Conservation (phyloP, 2,797 vertebrate species). For the Parauchenoglanis ngamensis region DNA sequence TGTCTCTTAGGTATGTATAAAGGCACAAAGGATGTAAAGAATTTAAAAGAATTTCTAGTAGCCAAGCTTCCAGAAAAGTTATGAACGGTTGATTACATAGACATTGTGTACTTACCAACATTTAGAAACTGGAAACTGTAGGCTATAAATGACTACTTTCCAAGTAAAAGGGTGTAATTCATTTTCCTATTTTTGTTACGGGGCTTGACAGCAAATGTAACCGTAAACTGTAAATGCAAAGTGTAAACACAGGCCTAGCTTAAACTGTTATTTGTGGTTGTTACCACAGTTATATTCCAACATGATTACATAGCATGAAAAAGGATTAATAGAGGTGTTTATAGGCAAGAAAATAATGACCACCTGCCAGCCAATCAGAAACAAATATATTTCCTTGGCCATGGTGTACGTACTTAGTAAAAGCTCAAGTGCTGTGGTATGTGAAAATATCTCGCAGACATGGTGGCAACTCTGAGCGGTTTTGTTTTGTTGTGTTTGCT, state of each 20-base stretch:
- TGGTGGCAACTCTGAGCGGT: not conserved
- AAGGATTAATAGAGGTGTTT: not conserved
- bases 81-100: not conserved
- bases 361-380: not conserved
- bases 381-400: not conserved
- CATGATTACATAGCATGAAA: too few relatives aligned
- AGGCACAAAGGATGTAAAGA: not conserved
- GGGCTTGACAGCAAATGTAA: not conserved
- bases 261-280: not conserved
- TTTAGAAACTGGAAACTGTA: not conserved
- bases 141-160: not conserved
- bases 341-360: not conserved
- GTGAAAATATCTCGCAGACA: not conserved
- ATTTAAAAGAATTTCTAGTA: not conserved
- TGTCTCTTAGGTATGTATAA: not conserved
- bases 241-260: not conserved
- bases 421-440: not conserved
- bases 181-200: not conserved
- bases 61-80: not conserved
- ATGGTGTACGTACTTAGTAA: not conserved
- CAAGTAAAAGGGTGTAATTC: not conserved
- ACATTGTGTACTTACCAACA: not conserved
- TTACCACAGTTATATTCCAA: not conserved
- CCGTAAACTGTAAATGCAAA: not conserved
- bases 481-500: slow-evolving; percentile 9